A percentile compares a stretch with the other conserved stretches of the same genome.
Evolutionary conservation across 2,888 invertebrate species (phyloP).

Genomic region (Listrodromus nycthemerus): DNA sequence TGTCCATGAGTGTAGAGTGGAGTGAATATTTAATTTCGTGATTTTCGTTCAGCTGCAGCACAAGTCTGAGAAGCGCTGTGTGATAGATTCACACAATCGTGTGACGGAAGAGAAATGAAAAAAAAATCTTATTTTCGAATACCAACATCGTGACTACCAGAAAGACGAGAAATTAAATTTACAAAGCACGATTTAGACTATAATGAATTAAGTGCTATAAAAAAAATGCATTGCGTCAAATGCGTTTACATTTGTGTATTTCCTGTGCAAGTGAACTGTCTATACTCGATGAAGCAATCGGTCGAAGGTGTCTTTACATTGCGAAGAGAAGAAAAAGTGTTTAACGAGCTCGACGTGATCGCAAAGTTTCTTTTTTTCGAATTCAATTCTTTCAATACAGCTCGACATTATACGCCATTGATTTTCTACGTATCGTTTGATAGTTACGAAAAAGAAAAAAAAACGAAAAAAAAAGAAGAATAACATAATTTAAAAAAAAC

Average conservation of each 20-base stretch:
- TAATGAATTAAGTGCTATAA: slow-evolving; percentile 27
- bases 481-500: neutral
- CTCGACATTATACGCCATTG: slow-evolving; percentile 45
- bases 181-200: slow-evolving; percentile 42
- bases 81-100: slow-evolving; percentile 40
- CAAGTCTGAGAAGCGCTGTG: slow-evolving; percentile 24
- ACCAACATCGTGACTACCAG: slow-evolving; percentile 71
- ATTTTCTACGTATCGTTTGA: slow-evolving; percentile 40
- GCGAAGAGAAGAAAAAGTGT: slow-evolving; percentile 47
- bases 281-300: neutral
- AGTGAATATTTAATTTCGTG: slow-evolving; percentile 43
- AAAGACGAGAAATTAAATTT: slow-evolving; percentile 61
- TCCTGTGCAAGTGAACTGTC: slow-evolving; percentile 52
- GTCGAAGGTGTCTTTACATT: neutral
- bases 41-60: slow-evolving; percentile 62
- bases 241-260: slow-evolving; percentile 57
- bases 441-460: slow-evolving; percentile 1
- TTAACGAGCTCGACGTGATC: slow-evolving; percentile 71
- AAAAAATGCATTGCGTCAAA: slow-evolving; percentile 42
- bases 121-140: slow-evolving; percentile 42
- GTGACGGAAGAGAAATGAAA: slow-evolving; percentile 38
- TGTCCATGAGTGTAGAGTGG: slow-evolving; percentile 11
- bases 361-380: slow-evolving; percentile 61
- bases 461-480: neutral
- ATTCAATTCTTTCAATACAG: slow-evolving; percentile 45